phyloP scores from a whole-genome alignment of 2,113 vertebrate species.

The Aleadryas rufinucha region DNA sequence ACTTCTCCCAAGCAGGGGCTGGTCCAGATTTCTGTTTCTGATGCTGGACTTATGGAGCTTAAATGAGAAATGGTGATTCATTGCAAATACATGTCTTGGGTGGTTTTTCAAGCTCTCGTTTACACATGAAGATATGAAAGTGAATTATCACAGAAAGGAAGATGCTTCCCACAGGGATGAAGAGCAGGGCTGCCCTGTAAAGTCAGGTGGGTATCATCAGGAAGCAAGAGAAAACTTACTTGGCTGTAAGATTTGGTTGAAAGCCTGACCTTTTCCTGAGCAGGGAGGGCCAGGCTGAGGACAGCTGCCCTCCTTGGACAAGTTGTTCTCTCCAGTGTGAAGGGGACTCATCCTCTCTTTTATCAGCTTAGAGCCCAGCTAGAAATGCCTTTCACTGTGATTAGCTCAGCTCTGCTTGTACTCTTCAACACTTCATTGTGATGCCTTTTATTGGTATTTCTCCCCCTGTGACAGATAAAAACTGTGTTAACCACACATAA shows the following conservation, averaged over 20 bases:
- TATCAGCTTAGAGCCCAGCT: background rate
- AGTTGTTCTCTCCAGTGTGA: background rate
- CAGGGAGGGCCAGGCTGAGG: background rate
- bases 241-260: background rate
- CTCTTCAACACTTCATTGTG: background rate
- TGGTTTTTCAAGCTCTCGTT: background rate
- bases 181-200: background rate
- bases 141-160: background rate
- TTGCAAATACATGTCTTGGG: background rate
- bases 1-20: background rate
- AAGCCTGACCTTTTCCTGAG: background rate
- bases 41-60: background rate
- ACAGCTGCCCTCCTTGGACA: background rate
- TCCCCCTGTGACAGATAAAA: background rate
- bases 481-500: background rate
- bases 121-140: background rate
- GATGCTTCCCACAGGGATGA: background rate
- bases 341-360: background rate
- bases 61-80: background rate
- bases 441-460: background rate
- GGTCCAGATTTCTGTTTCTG: background rate
- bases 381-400: background rate
- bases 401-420: background rate
- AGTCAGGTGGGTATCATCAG: background rate
- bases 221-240: background rate